Conservation (phyloP, 2,888 invertebrate species). For the Chymomyza caudatula region DNA sequence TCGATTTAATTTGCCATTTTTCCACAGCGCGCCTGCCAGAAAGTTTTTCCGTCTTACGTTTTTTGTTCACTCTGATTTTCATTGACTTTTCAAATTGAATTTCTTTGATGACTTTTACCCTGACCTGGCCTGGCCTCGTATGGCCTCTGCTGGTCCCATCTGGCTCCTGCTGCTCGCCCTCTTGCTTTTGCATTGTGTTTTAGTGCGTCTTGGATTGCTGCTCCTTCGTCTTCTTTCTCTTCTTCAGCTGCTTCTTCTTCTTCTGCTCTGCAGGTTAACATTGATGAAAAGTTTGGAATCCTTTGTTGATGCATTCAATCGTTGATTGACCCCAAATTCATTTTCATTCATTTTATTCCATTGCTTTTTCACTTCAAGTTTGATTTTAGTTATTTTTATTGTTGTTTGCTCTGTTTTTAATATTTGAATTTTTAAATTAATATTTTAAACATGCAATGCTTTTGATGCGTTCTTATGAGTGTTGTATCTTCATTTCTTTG, state of each 20-base stretch:
- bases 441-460: not conserved
- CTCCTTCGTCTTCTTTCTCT: conserved; percentile 13
- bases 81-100: conserved; percentile 4
- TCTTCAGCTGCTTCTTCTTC: conserved; percentile 16
- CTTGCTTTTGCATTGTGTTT: not conserved
- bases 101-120: conserved; percentile 9
- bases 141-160: not conserved
- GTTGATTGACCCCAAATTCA: conserved; percentile 39
- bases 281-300: not conserved
- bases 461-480: not conserved
- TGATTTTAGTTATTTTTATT: not conserved
- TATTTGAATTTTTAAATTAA: conserved; percentile 15
- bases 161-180: conserved; percentile 10
- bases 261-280: not conserved
- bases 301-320: not conserved
- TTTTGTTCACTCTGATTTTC: conserved; percentile 8
- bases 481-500: not conserved
- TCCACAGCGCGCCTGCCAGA: not conserved
- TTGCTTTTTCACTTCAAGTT: not conserved
- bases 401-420: not conserved
- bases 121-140: not conserved
- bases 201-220: too few species aligned
- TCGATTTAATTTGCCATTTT: conserved; percentile 67
- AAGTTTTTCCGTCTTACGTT: not conserved
- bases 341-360: conserved; percentile 26